Conservation (phyloP, 2,113 vertebrate genomes). For the Dolichotis patagonum region DNA sequence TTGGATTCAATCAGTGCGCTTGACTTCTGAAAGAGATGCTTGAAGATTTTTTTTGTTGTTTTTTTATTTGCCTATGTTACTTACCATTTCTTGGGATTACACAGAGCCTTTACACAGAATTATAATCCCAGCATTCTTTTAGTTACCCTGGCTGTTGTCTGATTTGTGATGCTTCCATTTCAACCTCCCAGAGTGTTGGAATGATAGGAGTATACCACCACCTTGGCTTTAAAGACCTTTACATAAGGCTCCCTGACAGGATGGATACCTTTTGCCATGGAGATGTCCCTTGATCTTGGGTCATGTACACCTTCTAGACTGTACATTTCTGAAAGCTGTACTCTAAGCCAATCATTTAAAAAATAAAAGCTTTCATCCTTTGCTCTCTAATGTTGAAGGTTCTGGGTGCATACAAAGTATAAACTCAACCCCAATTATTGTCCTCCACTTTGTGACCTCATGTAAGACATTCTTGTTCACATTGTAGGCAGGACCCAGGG, state of each 20-base stretch:
- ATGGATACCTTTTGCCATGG: not conserved
- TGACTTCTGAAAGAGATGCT: not conserved
- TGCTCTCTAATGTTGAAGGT: not conserved
- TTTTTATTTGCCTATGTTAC: not conserved
- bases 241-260: not conserved
- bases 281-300: not conserved
- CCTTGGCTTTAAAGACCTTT: not conserved
- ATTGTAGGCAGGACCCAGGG: not conserved
- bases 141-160: not conserved
- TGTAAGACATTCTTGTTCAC: fast-evolving
- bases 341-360: not conserved
- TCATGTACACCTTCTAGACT: not conserved
- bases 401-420: not conserved
- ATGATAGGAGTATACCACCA: not conserved
- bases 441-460: not conserved
- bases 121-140: not conserved
- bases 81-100: not conserved
- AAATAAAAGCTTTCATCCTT: not conserved
- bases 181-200: not conserved
- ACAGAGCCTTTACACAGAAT: not conserved
- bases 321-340: not conserved
- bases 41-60: not conserved
- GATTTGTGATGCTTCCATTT: not conserved
- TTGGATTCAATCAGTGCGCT: not conserved
- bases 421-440: not conserved